Conservation (phyloP, 2,797 vertebrate species). For the Platalea minor region DNA sequence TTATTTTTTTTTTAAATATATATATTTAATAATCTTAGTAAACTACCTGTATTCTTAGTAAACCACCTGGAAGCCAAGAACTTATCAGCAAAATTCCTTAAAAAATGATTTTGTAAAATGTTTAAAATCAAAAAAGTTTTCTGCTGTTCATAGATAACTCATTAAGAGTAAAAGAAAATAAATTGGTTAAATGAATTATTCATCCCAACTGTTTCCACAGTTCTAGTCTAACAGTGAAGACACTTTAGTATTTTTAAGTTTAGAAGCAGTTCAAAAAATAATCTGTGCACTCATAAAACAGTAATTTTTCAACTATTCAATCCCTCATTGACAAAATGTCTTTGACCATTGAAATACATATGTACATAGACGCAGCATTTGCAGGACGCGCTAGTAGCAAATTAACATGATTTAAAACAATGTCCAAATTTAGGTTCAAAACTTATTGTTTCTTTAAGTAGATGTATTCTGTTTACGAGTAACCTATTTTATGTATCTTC, state of each 20-base stretch:
- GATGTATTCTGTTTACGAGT: not conserved
- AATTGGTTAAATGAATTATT: not conserved
- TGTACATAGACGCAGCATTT: not conserved
- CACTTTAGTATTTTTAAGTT: not conserved
- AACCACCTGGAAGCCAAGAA: not conserved
- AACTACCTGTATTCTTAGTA: not conserved
- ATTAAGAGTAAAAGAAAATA: not conserved
- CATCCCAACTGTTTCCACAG: not conserved
- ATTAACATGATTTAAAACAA: not conserved
- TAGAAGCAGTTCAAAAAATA: not conserved
- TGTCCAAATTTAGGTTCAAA: not conserved
- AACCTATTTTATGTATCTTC: not conserved
- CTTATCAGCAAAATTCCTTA: not conserved
- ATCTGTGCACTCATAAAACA: not conserved
- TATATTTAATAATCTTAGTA: not conserved
- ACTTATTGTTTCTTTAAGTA: not conserved
- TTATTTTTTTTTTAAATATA: not conserved
- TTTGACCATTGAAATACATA: accelerated
- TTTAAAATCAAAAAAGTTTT: not conserved
- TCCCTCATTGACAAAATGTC: not conserved
- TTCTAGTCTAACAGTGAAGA: not conserved
- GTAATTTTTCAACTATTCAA: not conserved
- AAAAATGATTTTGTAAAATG: not conserved
- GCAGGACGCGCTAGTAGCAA: not conserved
- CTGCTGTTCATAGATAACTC: not conserved